phyloP scores from a whole-genome alignment of 1,140 invertebrate species.

The Pseudomyrmex gracilis region DNA sequence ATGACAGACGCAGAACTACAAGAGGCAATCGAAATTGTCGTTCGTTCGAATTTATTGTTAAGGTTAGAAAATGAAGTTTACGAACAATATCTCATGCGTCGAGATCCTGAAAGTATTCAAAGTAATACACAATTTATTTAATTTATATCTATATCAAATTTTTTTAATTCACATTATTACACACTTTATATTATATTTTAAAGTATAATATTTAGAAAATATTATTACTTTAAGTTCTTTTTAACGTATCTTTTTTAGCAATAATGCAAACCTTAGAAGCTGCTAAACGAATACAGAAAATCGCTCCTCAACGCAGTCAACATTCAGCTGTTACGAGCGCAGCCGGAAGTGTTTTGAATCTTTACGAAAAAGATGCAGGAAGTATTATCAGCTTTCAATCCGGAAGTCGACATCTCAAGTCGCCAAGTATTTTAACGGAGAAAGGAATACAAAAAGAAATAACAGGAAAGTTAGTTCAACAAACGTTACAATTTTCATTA shows the following conservation, averaged over 20 bases:
- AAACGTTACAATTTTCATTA: neutral
- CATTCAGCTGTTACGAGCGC: slow-evolving; percentile 56
- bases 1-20: slow-evolving; percentile 72
- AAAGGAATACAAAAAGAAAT: neutral
- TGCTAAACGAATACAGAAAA: slow-evolving; percentile 59
- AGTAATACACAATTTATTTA: slow-evolving; percentile 63
- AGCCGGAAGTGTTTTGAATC: slow-evolving; percentile 55
- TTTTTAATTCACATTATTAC: neutral
- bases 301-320: slow-evolving; percentile 30
- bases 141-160: neutral
- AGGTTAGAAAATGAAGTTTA: slow-evolving; percentile 79
- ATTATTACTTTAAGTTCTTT: neutral
- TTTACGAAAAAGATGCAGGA: slow-evolving; percentile 5
- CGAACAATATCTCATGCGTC: slow-evolving; percentile 72
- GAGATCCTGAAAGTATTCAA: slow-evolving; percentile 71
- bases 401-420: slow-evolving; percentile 11
- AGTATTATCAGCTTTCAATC: slow-evolving; percentile 44
- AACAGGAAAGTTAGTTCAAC: slow-evolving; percentile 38
- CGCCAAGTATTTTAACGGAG: slow-evolving; percentile 22
- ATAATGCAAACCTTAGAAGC: slow-evolving; percentile 71
- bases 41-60: slow-evolving; percentile 69
- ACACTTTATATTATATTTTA: slow-evolving; percentile 3
- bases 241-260: slow-evolving; percentile 48
- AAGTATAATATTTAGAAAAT: neutral
- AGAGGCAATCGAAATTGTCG: slow-evolving; percentile 62